Base-by-base conservation (phyloP, 2,888 invertebrate species). In the Netelia melanura region DNA sequence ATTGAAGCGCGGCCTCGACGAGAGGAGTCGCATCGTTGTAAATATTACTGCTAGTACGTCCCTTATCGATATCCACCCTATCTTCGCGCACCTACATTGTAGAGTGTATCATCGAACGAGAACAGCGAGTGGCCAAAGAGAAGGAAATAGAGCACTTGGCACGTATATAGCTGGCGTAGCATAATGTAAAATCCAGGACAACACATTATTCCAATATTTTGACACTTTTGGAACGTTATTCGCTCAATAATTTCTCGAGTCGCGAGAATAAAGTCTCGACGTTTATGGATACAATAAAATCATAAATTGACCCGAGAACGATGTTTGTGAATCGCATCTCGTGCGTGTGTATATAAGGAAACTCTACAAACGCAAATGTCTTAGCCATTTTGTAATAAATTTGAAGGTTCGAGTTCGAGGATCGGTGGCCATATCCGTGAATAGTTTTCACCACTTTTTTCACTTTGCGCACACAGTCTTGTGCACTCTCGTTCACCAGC, bases 211-310 rank as follows among this genome's bases (percentile, higher is more conserved):
- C 44, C n/a, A 14, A 56, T 43, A 76, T 10, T 48, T 44, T 23
- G 70, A 23, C 38, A 11, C 76, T 58, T 65, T 14, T 17, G 23
- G n/a, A 14, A 74, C 48, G 71, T 77, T 77, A 82, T 65, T 65
- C 44, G 38, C 38, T 65, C 65, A 58, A 65, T 56, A 77, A 71
- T 77, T 38, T 56, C n/a, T 8, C 11, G 21, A 21, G 25, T 48
- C 14, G 58, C 21, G 71, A 21, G 9, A 56, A 70, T 65, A 62
- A 56, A 30, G n/a, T 56, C 44, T 8, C 38, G 38, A 30, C 23
- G 25, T 77, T 54, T 44, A 64, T 58, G 38, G 44, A 38, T 9
- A 21, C 38, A 17, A 74, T 79, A 79, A 79, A 79, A 71, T 79
- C 64, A n/a, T 23, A 43, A 70, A 14, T 9, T 54, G 44, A 58